Evolutionary conservation across 2,797 vertebrate species (phyloP).

Genomic region (Loriculus beryllinus): DNA sequence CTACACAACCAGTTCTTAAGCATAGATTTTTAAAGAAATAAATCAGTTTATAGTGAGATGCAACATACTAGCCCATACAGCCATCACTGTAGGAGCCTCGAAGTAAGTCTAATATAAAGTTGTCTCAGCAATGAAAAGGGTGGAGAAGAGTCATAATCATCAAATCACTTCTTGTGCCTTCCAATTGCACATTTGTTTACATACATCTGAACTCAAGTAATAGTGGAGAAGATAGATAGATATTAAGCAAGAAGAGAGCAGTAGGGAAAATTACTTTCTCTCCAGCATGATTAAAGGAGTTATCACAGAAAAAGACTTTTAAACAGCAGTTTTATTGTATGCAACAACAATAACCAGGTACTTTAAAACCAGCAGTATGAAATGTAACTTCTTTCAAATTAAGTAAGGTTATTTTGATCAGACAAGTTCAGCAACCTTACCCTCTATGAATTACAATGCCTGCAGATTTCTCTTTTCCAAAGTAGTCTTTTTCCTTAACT

Average conservation of each 20-base stretch:
- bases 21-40: background rate
- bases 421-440: background rate
- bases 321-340: background rate
- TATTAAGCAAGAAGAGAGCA: background rate
- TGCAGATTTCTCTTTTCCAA: background rate
- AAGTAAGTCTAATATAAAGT: background rate
- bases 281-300: background rate
- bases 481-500: background rate
- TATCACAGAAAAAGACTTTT: background rate
- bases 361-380: background rate
- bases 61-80: background rate
- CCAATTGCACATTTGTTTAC: background rate
- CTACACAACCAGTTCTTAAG: background rate
- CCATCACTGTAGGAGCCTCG: background rate
- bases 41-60: background rate
- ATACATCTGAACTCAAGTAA: background rate
- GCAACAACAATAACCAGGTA: background rate
- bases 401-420: conserved; percentile 24
- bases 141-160: background rate
- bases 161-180: background rate
- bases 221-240: background rate
- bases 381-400: conserved; percentile 31
- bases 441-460: background rate
- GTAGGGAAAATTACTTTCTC: background rate
- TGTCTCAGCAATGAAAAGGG: background rate